Base-by-base conservation (phyloP, 1,140 invertebrate genomes). In the Atopsyche davidsoni region DNA sequence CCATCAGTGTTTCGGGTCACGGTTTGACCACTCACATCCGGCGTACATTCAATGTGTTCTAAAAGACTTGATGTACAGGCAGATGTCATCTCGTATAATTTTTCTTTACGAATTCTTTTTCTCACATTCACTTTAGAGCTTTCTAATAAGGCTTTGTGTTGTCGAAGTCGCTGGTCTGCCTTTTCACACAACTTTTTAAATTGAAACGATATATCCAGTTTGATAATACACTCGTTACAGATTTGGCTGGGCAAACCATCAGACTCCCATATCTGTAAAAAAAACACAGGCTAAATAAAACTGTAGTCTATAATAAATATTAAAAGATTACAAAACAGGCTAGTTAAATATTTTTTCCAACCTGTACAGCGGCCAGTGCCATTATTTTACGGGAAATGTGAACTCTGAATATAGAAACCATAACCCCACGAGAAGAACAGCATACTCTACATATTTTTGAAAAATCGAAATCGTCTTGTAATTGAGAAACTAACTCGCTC, bases 311-410 rank as follows among this genome's bases (percentile, higher is more conserved):
- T 50, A 17, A 19, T 21, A 22, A 34, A 34, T 42, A 23, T 11
- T 21, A 10, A 21, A 21, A 7, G 14, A 23, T 25, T 19, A 16
- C 16, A 2, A 32, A 38, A 9, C 22, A 43, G 41, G 42, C 41
- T 19, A 44, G 18, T 17, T 18, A n/a, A 3, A 28, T 28, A 6
- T 28, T 4, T 35, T 32, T 53, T 46, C 38, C 14, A 42, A 53
- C 51, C 46, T 53, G 57, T 16, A 58, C 57, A n/a, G 42, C 45
- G 35, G 53, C 41, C 14, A 58, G 23, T 10, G 49, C 42, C 57
- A 58, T 58, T 9, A 58, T 40, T 51, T 58, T 58, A 22, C 49
- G 42, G 23, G 52, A 58, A n/a, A 58, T 55, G 38, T 58, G 53
- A 21, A 55, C 57, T 38, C 35, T 51, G 36, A 58, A 58, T 9